Conservation (phyloP, 2,797 vertebrate genomes). For the Sandelia bainsii region DNA sequence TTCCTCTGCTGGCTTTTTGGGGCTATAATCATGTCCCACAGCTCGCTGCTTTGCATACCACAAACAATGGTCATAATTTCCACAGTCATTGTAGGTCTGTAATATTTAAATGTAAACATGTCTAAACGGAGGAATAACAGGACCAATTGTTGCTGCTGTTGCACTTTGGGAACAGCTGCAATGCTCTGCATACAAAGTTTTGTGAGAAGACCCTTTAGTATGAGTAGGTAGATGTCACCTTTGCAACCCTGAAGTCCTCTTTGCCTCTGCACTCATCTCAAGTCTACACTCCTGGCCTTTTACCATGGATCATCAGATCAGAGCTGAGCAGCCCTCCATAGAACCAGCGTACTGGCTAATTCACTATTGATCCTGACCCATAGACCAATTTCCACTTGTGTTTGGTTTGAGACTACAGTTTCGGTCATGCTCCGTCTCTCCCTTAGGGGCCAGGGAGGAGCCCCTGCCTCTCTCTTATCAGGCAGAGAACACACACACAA, state of each 20-base stretch:
- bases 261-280: constrained; percentile 49
- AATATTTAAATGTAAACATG: not conserved
- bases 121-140: not conserved
- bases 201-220: constrained; percentile 17
- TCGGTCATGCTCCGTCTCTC: constrained; percentile 79
- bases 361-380: constrained; percentile 86
- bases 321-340: constrained; percentile 70
- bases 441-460: constrained; percentile 72
- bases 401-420: constrained; percentile 84
- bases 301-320: constrained; percentile 80
- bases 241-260: constrained; percentile 41
- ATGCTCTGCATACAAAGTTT: constrained; percentile 31
- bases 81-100: not conserved
- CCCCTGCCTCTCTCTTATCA: constrained; percentile 78
- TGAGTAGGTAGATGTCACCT: constrained; percentile 30
- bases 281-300: constrained; percentile 68
- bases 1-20: not conserved
- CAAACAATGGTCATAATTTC: not conserved
- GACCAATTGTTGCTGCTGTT: not conserved
- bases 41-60: not conserved
- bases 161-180: not conserved
- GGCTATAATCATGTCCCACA: not conserved
- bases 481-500: constrained; percentile 68
- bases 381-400: constrained; percentile 81
- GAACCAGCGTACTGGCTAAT: constrained; percentile 86